phyloP scores from a whole-genome alignment of 2,797 vertebrate species.

The Chaenodraco wilsoni region DNA sequence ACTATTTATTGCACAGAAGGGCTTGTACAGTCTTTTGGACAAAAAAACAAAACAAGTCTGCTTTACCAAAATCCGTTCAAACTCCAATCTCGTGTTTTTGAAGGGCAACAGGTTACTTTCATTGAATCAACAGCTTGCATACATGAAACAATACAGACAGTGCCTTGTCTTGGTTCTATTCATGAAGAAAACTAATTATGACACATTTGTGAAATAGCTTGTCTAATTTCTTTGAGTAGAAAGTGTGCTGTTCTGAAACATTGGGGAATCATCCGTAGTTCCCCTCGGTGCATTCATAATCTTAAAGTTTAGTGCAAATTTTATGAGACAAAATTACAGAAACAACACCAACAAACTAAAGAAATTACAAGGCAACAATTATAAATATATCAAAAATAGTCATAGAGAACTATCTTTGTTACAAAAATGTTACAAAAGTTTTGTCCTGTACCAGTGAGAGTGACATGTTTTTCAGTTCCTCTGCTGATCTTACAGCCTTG shows the following conservation, averaged over 20 bases:
- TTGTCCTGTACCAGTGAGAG: conserved; percentile 92
- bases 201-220: conserved; percentile 71
- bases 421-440: conserved; percentile 92
- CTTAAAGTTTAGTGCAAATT: conserved; percentile 92
- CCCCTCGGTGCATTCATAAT: conserved; percentile 71
- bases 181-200: conserved; percentile 46
- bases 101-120: conserved; percentile 55
- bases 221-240: conserved; percentile 55
- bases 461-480: conserved; percentile 92
- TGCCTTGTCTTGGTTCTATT: conserved; percentile 50
- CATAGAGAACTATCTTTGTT: conserved; percentile 80
- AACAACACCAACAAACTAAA: conserved; percentile 58
- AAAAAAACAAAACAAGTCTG: conserved; percentile 28
- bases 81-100: conserved; percentile 23
- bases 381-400: conserved; percentile 88
- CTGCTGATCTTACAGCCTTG: conserved; percentile 86
- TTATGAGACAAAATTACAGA: conserved; percentile 68
- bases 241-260: conserved; percentile 77
- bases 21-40: conserved; percentile 72
- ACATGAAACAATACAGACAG: conserved; percentile 61
- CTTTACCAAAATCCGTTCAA: conserved; percentile 23
- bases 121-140: conserved; percentile 70
- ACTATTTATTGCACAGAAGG: conserved; percentile 84
- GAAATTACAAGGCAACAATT: conserved; percentile 92
- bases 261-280: conserved; percentile 51